Base-by-base conservation (phyloP, 2,888 invertebrate species). In the Eupeodes luniger region DNA sequence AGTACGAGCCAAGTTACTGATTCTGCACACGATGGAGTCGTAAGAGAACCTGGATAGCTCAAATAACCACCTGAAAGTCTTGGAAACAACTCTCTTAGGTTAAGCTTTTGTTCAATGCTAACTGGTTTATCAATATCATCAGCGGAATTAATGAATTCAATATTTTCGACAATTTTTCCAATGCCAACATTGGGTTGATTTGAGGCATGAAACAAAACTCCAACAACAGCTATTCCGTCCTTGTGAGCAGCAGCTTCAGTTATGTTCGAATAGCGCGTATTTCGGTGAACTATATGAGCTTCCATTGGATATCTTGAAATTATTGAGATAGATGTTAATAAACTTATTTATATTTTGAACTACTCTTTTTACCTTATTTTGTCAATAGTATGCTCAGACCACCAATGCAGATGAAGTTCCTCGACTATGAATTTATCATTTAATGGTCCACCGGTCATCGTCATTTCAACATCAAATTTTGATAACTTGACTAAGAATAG, bases 331-430 rank as follows among this genome's bases (percentile, higher is more conserved):
- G 27, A 14, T 3, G 2, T 12, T 14, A 5, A 14, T 34, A 1
- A 7, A 27, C 27, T 5, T 47, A 47, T 47, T 5, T 9, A 0
- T 4, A 11, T 9, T 14, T 27, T n/a, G 10, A 10, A 36, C 27
- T 59, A 1, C 5, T 14, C 93, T 93, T 27, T 27, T 27, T 90
- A 95, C 95, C 95, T 94, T 91, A 94, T 94, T 11, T 95, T 95
- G 86, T 97, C 95, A 16, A 98, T 93, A 0, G 96, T 96, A 92
- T 98, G 98, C 92, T 98, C 98, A 0, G 97, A 97, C 69, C 96
- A 95, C 97, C 97, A 97, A 92, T 98, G 97, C 93, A 97, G 96
- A 92, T 97, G 97, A 70, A 97, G 94, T 92, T 97, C 96, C 80
- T 96, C 96, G 72, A 97, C 94, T 2, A 95, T 91, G 91, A 95